These are phyloP conservation scores for Babylonia areolata DNA, from an alignment of 1,140 invertebrate genomes.

Conservation along the genomic window DNA sequence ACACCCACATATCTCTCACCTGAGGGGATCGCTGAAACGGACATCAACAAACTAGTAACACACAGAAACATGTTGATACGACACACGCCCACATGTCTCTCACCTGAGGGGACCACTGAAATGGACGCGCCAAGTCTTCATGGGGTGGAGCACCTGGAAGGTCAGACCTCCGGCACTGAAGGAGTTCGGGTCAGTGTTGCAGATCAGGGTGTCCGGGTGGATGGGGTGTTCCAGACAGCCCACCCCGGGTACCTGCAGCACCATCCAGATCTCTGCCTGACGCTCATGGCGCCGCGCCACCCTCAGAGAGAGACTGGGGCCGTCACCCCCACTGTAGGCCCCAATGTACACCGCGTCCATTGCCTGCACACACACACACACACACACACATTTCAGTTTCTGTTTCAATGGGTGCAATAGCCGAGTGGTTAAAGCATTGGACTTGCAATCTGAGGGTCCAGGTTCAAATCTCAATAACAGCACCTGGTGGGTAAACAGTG, in stretches of 20 bases:
- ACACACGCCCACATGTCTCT: neutral
- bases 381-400: neutral
- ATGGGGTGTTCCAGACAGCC: slow-evolving; percentile 64
- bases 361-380: slow-evolving; percentile 47
- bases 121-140: slow-evolving; percentile 78
- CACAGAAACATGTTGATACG: neutral
- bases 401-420: no score
- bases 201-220: slow-evolving; percentile 75
- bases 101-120: slow-evolving; percentile 80
- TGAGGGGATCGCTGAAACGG: neutral
- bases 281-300: slow-evolving; percentile 52
- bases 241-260: slow-evolving; percentile 58
- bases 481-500: no score
- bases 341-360: slow-evolving; percentile 64
- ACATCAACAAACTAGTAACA: no score
- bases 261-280: slow-evolving; percentile 61
- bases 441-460: no score
- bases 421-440: no score
- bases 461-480: no score
- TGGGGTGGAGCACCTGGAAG: slow-evolving; percentile 78
- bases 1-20: no score
- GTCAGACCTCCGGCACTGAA: slow-evolving; percentile 80
- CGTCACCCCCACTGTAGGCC: slow-evolving; percentile 55
- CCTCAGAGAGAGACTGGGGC: slow-evolving; percentile 49
- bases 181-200: slow-evolving; percentile 63